Evolutionary conservation across 2,888 invertebrate species (phyloP).

Genomic region (Cantharis flavilabris): DNA sequence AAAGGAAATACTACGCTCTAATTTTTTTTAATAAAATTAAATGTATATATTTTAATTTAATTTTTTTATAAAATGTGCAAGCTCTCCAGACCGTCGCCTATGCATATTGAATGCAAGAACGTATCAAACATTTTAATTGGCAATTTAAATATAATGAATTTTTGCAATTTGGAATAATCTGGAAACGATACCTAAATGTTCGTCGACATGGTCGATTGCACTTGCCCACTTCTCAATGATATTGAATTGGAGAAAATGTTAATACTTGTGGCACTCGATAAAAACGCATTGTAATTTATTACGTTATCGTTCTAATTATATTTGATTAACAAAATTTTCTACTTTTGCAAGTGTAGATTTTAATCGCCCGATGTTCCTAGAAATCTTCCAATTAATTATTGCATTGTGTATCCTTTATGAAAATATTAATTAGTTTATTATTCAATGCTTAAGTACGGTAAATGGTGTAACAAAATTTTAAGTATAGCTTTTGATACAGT

Average conservation of each 20-base stretch:
- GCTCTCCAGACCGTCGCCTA: not conserved
- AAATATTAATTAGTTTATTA: not conserved
- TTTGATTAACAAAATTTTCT: not conserved
- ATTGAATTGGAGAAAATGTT: not conserved
- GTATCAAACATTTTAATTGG: not conserved
- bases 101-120: not conserved
- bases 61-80: not conserved
- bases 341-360: not conserved
- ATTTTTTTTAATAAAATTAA: constrained; percentile 14
- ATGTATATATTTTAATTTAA: not conserved
- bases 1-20: constrained; percentile 24
- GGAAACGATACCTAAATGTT: not conserved
- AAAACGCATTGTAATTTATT: not conserved
- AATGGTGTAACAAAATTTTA: not conserved
- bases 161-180: not conserved
- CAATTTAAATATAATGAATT: not conserved
- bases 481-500: not conserved
- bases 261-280: not conserved
- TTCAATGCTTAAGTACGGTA: not conserved
- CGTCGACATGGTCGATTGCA: not conserved
- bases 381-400: not conserved
- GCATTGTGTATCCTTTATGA: not conserved
- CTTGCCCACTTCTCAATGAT: not conserved
- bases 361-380: not conserved
- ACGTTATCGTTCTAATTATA: not conserved